A percentile compares a stretch with the other conserved stretches of the same genome.
Conservation (phyloP, 64 coral and sea anemone species). For the Porites lutea region DNA sequence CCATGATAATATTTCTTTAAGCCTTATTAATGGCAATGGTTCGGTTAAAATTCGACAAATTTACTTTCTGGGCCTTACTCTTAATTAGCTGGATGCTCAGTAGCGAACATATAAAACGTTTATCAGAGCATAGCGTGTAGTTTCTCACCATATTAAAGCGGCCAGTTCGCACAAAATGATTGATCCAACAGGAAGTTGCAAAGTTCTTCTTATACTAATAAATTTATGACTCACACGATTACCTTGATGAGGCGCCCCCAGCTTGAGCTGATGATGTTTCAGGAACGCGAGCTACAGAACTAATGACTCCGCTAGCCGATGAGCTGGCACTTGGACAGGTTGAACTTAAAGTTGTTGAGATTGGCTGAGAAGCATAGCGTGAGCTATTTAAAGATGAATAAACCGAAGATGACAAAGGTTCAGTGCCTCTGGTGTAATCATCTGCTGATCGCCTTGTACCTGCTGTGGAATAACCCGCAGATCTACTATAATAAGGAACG, state of each 20-base stretch:
- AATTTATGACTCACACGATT: not conserved
- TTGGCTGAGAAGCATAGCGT: not conserved
- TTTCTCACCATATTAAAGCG: too few species aligned
- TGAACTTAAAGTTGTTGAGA: not conserved
- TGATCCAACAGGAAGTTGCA: too few species aligned
- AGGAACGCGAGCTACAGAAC: not conserved
- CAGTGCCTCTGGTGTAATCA: not conserved
- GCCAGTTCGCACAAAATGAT: too few species aligned
- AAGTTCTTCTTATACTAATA: too few species aligned
- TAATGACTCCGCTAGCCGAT: not conserved
- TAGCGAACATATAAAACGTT: too few species aligned
- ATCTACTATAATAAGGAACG: constrained; percentile 14
- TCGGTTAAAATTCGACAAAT: too few species aligned
- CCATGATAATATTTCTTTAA: too few species aligned
- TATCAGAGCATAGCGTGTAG: too few species aligned
- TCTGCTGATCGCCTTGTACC: not conserved
- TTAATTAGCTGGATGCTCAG: too few species aligned
- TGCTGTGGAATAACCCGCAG: not conserved
- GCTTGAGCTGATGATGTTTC: not conserved
- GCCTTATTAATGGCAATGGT: too few species aligned
- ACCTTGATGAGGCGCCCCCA: not conserved
- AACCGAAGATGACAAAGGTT: not conserved
- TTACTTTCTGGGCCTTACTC: too few species aligned
- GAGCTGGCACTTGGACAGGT: not conserved
- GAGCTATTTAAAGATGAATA: not conserved